phyloP scores from a whole-genome alignment of 2,113 vertebrate genomes.

The Trinectes maculatus region DNA sequence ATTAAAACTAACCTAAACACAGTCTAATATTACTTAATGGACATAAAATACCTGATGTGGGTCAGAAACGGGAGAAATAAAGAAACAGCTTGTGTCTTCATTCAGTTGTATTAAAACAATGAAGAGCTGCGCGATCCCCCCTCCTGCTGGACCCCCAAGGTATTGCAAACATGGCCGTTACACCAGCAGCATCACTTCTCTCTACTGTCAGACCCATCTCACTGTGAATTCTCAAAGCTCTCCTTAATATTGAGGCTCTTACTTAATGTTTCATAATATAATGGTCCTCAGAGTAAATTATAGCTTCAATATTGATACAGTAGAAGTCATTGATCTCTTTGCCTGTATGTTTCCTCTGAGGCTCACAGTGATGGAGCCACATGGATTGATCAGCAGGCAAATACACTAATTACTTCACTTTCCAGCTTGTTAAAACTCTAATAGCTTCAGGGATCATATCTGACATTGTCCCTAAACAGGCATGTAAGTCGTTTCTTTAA shows the following conservation, averaged over 20 bases:
- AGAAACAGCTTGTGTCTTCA: too few species aligned
- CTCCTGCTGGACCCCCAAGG: too few species aligned
- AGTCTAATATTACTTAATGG: too few species aligned
- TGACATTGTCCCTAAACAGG: conserved; percentile 4
- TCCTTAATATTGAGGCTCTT: not conserved
- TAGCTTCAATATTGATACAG: conserved; percentile 44
- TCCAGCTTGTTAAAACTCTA: conserved; percentile 38
- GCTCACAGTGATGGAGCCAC: conserved; percentile 7
- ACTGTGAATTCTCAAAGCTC: not conserved
- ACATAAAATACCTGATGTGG: too few species aligned
- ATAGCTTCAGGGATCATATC: conserved; percentile 17
- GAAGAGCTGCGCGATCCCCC: too few species aligned
- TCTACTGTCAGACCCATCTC: not conserved
- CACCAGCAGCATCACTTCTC: not conserved
- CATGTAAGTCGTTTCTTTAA: conserved; percentile 45
- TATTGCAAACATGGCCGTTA: too few species aligned
- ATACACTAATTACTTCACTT: conserved; percentile 56
- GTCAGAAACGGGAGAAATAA: too few species aligned
- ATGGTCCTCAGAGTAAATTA: conserved; percentile 39
- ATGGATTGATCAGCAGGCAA: conserved; percentile 42
- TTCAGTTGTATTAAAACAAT: too few species aligned
- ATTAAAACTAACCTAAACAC: too few species aligned
- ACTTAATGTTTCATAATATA: not conserved
- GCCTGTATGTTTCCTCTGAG: conserved; percentile 24
- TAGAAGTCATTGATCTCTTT: conserved; percentile 36